Conservation (phyloP, 2,113 vertebrate species). For the Microcebus griseorufus region DNA sequence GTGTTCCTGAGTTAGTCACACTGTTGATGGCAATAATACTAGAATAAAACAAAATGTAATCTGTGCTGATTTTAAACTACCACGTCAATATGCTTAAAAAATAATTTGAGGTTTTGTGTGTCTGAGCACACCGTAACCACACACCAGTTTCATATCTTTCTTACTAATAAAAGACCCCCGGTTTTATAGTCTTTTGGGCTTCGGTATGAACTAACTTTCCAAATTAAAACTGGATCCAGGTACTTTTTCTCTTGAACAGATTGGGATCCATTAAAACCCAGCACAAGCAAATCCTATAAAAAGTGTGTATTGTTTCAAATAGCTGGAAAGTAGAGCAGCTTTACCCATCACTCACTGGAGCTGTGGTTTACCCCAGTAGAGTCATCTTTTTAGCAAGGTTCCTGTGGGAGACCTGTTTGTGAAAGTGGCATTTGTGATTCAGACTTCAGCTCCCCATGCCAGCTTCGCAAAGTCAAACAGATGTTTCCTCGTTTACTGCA, state of each 20-base stretch:
- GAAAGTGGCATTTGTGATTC: conserved; percentile 64
- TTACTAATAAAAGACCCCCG: background rate
- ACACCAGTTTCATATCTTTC: background rate
- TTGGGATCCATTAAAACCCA: conserved; percentile 48
- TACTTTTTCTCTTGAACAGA: conserved; percentile 38
- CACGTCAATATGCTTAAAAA: conserved; percentile 69
- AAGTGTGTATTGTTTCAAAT: background rate
- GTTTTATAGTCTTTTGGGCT: conserved; percentile 17
- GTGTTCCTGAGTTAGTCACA: conserved; percentile 48
- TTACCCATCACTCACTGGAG: accelerated
- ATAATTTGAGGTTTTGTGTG: conserved; percentile 33
- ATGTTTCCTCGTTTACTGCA: conserved; percentile 74
- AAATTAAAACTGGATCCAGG: background rate
- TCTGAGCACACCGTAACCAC: background rate
- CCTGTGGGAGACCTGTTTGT: conserved; percentile 69
- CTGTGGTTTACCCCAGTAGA: background rate
- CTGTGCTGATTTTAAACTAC: conserved; percentile 44
- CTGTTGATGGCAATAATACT: conserved; percentile 48
- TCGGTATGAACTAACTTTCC: background rate
- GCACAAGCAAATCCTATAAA: background rate
- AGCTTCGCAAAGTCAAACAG: conserved; percentile 73
- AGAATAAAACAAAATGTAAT: conserved; percentile 73
- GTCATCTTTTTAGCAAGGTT: conserved; percentile 56
- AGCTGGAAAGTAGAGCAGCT: background rate
- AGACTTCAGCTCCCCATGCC: conserved; percentile 64